phyloP scores from a whole-genome alignment of 1,140 invertebrate genomes.

The Dysdera silvatica region DNA sequence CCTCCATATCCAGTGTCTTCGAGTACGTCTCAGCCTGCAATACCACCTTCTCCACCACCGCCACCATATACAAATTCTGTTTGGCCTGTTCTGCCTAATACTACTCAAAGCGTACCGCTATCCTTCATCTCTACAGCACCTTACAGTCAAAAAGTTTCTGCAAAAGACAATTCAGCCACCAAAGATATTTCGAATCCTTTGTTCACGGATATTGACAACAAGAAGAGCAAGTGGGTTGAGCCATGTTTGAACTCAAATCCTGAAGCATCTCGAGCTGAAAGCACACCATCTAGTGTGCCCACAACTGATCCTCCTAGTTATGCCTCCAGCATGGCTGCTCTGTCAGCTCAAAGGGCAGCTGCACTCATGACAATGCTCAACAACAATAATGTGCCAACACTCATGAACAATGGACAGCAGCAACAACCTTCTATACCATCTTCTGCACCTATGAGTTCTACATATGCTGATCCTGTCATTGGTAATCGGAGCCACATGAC shows the following conservation, averaged over 20 bases:
- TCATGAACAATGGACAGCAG: slow-evolving; percentile 46
- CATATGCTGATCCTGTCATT: slow-evolving; percentile 8
- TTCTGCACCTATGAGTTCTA: neutral
- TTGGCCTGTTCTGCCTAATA: slow-evolving; percentile 11
- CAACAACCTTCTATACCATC: slow-evolving; percentile 50
- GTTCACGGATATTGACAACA: slow-evolving; percentile 2
- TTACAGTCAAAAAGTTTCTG: slow-evolving; percentile 1
- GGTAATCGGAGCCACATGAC: neutral
- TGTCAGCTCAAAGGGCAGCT: slow-evolving; percentile 59
- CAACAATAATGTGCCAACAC: slow-evolving; percentile 41
- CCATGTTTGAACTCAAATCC: slow-evolving; percentile 5
- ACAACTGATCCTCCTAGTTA: slow-evolving; percentile 85
- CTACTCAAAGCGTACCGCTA: slow-evolving; percentile 14
- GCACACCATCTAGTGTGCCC: slow-evolving; percentile 49
- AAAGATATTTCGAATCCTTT: neutral
- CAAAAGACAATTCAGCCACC: too few species aligned
- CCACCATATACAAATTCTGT: slow-evolving; percentile 33
- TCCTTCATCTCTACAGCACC: slow-evolving; percentile 3
- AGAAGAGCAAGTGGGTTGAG: slow-evolving; percentile 18
- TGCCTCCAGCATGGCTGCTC: slow-evolving; percentile 79
- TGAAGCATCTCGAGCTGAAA: slow-evolving; percentile 14
- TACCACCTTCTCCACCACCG: slow-evolving; percentile 39
- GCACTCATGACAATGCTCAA: slow-evolving; percentile 42
- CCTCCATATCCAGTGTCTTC: slow-evolving; percentile 36
- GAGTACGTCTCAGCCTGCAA: slow-evolving; percentile 22